These are phyloP conservation scores for Sebastes minor DNA, from an alignment of 2,797 vertebrate species.

Conservation along the genomic window DNA sequence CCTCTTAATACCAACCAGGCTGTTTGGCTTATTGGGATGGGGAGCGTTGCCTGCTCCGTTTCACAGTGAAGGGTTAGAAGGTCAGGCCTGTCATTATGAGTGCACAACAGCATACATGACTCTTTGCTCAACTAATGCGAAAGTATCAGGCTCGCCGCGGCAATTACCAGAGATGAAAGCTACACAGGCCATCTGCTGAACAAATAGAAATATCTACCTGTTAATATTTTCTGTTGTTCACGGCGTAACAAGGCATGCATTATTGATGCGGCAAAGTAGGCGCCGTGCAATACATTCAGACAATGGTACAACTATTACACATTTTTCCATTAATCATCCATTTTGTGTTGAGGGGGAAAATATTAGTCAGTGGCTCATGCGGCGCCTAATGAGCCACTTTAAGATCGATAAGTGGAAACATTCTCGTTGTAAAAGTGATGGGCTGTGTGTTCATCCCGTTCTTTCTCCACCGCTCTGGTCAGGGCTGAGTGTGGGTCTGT, in stretches of 20 bases:
- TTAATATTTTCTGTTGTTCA: slow-evolving; percentile 57
- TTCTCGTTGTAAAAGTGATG: slow-evolving; percentile 62
- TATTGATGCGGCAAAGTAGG: slow-evolving; percentile 35
- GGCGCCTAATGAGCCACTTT: slow-evolving; percentile 65
- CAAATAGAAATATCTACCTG: slow-evolving; percentile 60
- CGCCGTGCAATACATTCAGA: slow-evolving; percentile 26
- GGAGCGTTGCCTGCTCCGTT: slow-evolving; percentile 54
- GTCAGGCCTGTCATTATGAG: slow-evolving; percentile 70
- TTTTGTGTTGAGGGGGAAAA: slow-evolving; percentile 37
- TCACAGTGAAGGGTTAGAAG: slow-evolving; percentile 74
- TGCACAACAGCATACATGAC: slow-evolving; percentile 50
- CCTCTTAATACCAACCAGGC: slow-evolving; percentile 68
- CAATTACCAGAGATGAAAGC: slow-evolving; percentile 69
- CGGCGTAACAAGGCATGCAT: slow-evolving; percentile 31
- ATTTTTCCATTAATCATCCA: slow-evolving; percentile 48
- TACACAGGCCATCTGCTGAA: slow-evolving; percentile 32
- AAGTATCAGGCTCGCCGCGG: slow-evolving; percentile 26
- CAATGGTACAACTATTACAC: slow-evolving; percentile 18
- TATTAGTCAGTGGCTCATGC: slow-evolving; percentile 36
- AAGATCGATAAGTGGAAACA: slow-evolving; percentile 67
- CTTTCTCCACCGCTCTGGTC: slow-evolving; percentile 13
- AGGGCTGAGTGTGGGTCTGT: slow-evolving; percentile 20
- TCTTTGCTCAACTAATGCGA: slow-evolving; percentile 57
- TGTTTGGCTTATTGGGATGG: slow-evolving; percentile 72
- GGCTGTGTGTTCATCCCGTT: slow-evolving; percentile 1